Percentiles rank a stretch among this genome's conserved stretches.
Evolutionary conservation across 2,888 invertebrate genomes (phyloP).

Genomic region (Augiades crinisus): DNA sequence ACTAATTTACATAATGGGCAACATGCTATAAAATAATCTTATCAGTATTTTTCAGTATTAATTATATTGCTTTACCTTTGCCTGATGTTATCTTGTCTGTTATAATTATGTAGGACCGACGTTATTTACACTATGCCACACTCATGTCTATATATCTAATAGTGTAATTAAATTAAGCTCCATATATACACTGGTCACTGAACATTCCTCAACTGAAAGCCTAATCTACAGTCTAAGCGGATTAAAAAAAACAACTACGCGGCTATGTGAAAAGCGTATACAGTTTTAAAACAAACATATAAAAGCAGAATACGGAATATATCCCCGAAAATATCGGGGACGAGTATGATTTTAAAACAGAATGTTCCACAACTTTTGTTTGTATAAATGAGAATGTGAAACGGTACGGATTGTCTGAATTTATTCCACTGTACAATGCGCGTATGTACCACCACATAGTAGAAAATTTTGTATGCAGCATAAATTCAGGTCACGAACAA

Average conservation of each 20-base stretch:
- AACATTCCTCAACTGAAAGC: too few relatives aligned
- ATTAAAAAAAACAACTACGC: too few relatives aligned
- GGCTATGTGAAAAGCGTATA: constrained; percentile 1
- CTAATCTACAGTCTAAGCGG: too few relatives aligned
- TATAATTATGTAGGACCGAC: too few relatives aligned
- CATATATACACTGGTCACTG: too few relatives aligned
- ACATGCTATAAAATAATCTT: constrained; percentile 9
- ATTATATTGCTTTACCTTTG: too few relatives aligned
- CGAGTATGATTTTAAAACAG: constrained; percentile 23
- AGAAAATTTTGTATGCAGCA: constrained; percentile 56
- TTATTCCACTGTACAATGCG: constrained; percentile 41
- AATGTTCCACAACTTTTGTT: constrained; percentile 26
- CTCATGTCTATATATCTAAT: too few relatives aligned
- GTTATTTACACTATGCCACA: too few relatives aligned
- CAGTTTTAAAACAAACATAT: constrained; percentile 4
- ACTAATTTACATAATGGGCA: constrained; percentile 20
- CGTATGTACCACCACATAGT: constrained; percentile 37
- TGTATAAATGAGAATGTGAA: constrained; percentile 23
- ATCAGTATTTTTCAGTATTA: neutral
- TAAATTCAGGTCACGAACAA: constrained; percentile 68
- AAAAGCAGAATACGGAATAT: constrained; percentile 16
- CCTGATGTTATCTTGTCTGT: too few relatives aligned
- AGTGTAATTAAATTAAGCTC: neutral
- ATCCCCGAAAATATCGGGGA: constrained; percentile 19
- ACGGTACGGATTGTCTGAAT: constrained; percentile 26